Percentiles rank a stretch among this genome's conserved stretches.
Conservation (phyloP, 2,888 invertebrate species). For the Monochamus alternatus region DNA sequence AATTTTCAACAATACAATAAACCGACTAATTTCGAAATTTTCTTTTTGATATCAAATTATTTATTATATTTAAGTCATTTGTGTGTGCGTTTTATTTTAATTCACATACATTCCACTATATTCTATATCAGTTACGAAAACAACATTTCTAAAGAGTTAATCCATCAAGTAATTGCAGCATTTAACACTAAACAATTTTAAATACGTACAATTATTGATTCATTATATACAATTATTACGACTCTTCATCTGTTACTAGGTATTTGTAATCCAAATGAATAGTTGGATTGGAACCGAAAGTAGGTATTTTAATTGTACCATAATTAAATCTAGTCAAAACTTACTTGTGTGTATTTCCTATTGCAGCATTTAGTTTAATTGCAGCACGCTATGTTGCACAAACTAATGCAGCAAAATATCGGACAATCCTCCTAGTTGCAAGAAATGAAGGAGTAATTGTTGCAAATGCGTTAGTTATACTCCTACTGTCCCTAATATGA, state of each 20-base stretch:
- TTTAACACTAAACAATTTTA: too few relatives aligned
- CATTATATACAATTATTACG: too few relatives aligned
- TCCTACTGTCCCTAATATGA: neutral
- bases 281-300: neutral
- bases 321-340: conserved; percentile 17
- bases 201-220: too few relatives aligned
- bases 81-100: too few relatives aligned
- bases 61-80: too few relatives aligned
- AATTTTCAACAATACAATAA: neutral
- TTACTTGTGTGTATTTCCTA: conserved; percentile 6
- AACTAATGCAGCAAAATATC: neutral
- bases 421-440: neutral
- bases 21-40: neutral
- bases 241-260: neutral
- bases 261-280: neutral
- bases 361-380: conserved; percentile 27
- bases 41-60: neutral
- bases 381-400: conserved; percentile 9
- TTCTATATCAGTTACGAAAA: too few relatives aligned
- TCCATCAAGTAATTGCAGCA: too few relatives aligned
- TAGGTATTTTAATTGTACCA: conserved; percentile 23
- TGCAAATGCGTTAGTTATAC: neutral
- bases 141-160: too few relatives aligned
- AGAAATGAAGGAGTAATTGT: conserved; percentile 2
- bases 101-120: too few relatives aligned